Conservation (phyloP, 1,140 invertebrate genomes). For the Lanistes nyassanus region DNA sequence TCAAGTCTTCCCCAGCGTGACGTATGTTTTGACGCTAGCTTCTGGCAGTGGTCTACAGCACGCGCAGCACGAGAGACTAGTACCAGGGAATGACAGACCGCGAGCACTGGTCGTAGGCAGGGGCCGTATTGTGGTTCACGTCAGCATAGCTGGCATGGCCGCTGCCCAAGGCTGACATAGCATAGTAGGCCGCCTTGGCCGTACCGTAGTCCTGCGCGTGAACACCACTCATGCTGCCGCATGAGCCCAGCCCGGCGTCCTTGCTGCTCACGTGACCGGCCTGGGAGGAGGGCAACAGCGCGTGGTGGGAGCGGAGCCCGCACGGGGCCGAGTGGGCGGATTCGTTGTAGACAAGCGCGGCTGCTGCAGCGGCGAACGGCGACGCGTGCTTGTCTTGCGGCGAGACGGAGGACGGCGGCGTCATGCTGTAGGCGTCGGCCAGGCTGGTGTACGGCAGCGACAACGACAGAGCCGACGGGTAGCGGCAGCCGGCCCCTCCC, state of each 20-base stretch:
- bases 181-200: constrained; percentile 31
- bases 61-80: not conserved
- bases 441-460: constrained; percentile 14
- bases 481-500: not conserved
- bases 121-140: constrained; percentile 29
- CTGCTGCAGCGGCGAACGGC: constrained; percentile 45
- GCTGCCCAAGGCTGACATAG: constrained; percentile 19
- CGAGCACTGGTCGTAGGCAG: constrained; percentile 34
- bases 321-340: not conserved
- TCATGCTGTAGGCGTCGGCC: constrained; percentile 73
- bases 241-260: constrained; percentile 7
- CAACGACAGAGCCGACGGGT: constrained; percentile 18
- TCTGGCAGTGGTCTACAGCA: not conserved
- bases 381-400: constrained; percentile 82
- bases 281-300: not conserved
- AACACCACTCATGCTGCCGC: not conserved
- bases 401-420: constrained; percentile 92
- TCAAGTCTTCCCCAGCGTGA: no score
- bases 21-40: no score
- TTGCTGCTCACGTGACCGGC: not conserved
- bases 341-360: constrained; percentile 18
- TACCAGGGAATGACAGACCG: constrained; percentile 39
- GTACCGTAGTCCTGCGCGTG: constrained; percentile 18
- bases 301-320: constrained; percentile 12
- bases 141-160: constrained; percentile 30